A percentile compares a stretch with the other conserved stretches of the same genome.
Conservation (phyloP, 2,888 invertebrate genomes). For the Helicoverpa assulta region DNA sequence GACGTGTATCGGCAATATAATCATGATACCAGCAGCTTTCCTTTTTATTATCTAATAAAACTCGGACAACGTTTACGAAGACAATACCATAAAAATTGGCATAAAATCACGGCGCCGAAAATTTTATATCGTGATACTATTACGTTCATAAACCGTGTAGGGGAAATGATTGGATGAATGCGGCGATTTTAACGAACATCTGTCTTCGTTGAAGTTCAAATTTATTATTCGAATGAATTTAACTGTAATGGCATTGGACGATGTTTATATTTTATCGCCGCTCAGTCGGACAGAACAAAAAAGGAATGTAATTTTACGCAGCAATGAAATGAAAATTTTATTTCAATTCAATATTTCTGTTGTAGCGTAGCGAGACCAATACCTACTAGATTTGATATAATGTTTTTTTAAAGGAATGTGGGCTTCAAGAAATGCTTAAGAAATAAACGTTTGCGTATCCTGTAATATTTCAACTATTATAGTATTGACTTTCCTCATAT, state of each 20-base stretch:
- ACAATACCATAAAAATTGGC: constrained; percentile 87
- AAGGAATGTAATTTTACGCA: constrained; percentile 20
- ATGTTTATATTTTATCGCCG: constrained; percentile 45
- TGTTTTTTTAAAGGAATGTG: not conserved
- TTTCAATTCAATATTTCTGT: constrained; percentile 20
- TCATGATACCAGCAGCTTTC: constrained; percentile 66
- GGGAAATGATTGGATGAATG: constrained; percentile 77
- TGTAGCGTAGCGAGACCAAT: not conserved
- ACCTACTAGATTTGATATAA: constrained; percentile 9
- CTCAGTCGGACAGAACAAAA: constrained; percentile 28
- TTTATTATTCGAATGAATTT: constrained; percentile 49
- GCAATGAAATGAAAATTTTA: constrained; percentile 7
- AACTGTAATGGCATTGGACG: constrained; percentile 47
- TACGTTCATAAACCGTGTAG: constrained; percentile 78
- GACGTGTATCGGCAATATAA: constrained; percentile 67
- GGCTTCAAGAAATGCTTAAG: not conserved
- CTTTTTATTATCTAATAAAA: constrained; percentile 83
- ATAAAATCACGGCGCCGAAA: constrained; percentile 87
- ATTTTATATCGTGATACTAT: constrained; percentile 81
- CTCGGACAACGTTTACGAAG: constrained; percentile 86
- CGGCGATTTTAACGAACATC: constrained; percentile 65
- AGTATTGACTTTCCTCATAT: too few species aligned
- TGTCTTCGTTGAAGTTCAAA: constrained; percentile 46
- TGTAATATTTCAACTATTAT: too few species aligned
- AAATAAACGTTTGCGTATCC: too few species aligned